Base-by-base conservation (phyloP, 2,113 vertebrate genomes). In the Halichoerus grypus region DNA sequence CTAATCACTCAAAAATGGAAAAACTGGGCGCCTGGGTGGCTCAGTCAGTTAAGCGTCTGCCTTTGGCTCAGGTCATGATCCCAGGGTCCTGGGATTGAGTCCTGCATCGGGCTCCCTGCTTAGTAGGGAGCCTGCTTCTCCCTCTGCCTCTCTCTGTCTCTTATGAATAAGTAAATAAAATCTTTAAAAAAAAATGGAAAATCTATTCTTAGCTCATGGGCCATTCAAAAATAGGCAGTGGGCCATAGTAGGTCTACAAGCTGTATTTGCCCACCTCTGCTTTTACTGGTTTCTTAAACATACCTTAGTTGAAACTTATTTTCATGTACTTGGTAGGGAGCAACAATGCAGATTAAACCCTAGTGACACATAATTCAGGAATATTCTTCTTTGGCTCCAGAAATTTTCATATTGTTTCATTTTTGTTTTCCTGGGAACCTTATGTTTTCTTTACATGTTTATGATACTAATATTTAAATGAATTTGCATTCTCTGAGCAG, bases 401-500 rank as follows among this genome's bases (percentile, higher is more conserved):
- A 65, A 82, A 91, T 55, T 87, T 95, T 86, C 83, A n/a, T 87
- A 82, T 77, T 95, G 61, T 72, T 72, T 93, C 59, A 28, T 87
- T 87, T 97, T 81, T 94, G 89, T 93, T 95, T 97, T 89, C 92
- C 71, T 88, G 88, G 93, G 91, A 95, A 85, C 28, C 59, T 93
- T 96, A 51, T 2, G 28, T 86, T 95, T 95, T 91, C 57, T 9
- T 93, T 94, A 26, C 42, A 28, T 95, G 51, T 59, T 91, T 97
- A 36, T 69, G 57, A 91, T 96, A 88, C 59, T 91, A n/a, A 39
- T 59, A 85, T 92, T 93, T 92, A 74, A 96, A 61, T 69, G n/a
- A 74, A 51, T 95, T 91, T 86, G 39, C 15, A 51, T 92, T 96
- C 83, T 93, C 86, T 71, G 21, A 89, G 96, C 59, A 33, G n/a